Conservation (phyloP, 2,113 vertebrate genomes). For the Syngnathus floridae region DNA sequence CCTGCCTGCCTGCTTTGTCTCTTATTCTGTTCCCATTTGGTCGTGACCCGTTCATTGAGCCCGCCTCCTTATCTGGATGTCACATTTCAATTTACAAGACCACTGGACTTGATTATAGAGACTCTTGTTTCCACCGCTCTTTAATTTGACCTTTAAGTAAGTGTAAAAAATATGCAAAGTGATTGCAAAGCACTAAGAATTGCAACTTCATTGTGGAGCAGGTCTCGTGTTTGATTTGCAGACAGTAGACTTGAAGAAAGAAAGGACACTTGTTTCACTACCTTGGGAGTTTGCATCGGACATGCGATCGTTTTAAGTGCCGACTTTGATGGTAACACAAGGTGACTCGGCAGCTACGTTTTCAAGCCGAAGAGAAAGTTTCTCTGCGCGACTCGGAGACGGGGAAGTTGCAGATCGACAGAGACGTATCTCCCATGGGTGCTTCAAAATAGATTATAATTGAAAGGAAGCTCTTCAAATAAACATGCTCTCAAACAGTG, state of each 20-base stretch:
- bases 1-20: background rate
- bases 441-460: constrained; percentile 7
- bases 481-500: background rate
- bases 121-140: background rate
- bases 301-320: constrained; percentile 7
- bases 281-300: background rate
- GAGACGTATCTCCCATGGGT: constrained; percentile 1
- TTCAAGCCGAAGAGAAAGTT: background rate
- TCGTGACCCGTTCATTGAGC: background rate
- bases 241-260: background rate
- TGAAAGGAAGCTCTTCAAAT: constrained; percentile 18
- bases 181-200: background rate
- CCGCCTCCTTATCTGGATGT: background rate
- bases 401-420: background rate
- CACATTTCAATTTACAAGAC: background rate
- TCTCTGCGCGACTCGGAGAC: background rate
- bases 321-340: constrained; percentile 11
- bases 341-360: constrained; percentile 4
- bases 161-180: background rate
- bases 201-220: background rate
- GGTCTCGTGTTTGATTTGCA: background rate
- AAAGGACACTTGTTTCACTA: background rate
- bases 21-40: background rate
- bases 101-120: background rate
- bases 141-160: background rate